Evolutionary conservation across 2,888 invertebrate genomes (phyloP), one percentile per base, ranked within the genome.

Genomic region (Drosophila falleni): DNA sequence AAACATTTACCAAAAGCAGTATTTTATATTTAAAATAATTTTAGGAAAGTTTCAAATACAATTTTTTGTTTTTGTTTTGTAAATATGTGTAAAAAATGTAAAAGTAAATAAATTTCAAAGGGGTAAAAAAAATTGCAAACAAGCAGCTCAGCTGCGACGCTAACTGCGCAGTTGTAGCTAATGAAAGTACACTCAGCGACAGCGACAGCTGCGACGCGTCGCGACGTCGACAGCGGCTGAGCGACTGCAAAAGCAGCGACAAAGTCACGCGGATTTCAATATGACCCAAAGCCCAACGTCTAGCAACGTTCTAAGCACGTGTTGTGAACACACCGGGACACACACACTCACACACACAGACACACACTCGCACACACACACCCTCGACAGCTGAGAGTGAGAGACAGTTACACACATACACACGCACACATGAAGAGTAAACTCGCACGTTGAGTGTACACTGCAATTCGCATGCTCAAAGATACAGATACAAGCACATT

Each of bases 211-310:
- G 29, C 29, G 29, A 29, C 29, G 29, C 8, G 8, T 8, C 8
- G 29, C 29, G 29, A 29, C 29, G 29, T 29, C 29, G 29, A 1
- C 29, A 29, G 29, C 31, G 42, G 16, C 54, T 54, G 51, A 58
- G 51, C 47, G 39, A 41, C 39, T 23, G 62, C 39, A 31, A 26
- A 76, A 54, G 37, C 73, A 35, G 67, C 84, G 71, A 65, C 80
- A 89, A 90, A 91, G 92, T 92, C 92, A 92, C 92, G 92, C 91
- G 92, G 92, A 91, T 91, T 89, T 88, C 87, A 89, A 85, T 92
- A 91, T 92, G 92, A 92, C 91, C 91, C 87, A 89, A 86, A 92
- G 90, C 89, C 87, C 87, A 90, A 88, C 84, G 91, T 90, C 89
- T 91, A 90, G 90, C 87, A 84, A 81, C 78, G 90, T 89, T 90